These are phyloP conservation scores for Gisinianus flammeolus DNA, from an alignment of 2,888 invertebrate genomes.

Conservation along the genomic window DNA sequence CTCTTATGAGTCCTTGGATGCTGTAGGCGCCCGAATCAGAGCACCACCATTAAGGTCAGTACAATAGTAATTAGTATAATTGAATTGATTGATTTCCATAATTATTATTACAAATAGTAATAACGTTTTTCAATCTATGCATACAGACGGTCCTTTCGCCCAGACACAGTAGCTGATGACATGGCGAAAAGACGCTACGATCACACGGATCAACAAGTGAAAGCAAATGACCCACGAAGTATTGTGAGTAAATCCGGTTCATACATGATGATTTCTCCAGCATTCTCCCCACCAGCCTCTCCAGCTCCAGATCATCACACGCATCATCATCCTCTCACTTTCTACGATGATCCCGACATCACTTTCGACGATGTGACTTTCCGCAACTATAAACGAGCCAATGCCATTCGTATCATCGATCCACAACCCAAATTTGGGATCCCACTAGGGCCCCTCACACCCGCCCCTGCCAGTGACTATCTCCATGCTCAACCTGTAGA, in stretches of 20 bases:
- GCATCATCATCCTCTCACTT: slow-evolving; percentile 17
- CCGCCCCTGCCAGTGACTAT: slow-evolving; percentile 82
- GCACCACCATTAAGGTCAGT: background rate
- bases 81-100: background rate
- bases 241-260: slow-evolving; percentile 67
- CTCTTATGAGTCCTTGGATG: slow-evolving; percentile 50
- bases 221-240: slow-evolving; percentile 61
- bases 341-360: slow-evolving; percentile 73
- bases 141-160: slow-evolving; percentile 63
- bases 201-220: background rate
- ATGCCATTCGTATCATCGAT: slow-evolving; percentile 73
- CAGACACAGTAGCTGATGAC: slow-evolving; percentile 76
- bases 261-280: slow-evolving; percentile 74
- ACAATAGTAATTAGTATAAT: background rate
- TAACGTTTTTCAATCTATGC: background rate
- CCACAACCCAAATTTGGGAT: slow-evolving; percentile 91
- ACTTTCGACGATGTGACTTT: slow-evolving; percentile 84
- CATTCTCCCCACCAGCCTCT: slow-evolving; percentile 65
- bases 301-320: slow-evolving; percentile 53
- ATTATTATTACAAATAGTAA: no score
- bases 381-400: slow-evolving; percentile 76
- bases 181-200: slow-evolving; percentile 75
- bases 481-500: slow-evolving; percentile 75
- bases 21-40: slow-evolving; percentile 13
- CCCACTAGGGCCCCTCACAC: slow-evolving; percentile 81